Base-by-base conservation (phyloP, 2,113 vertebrate genomes). In the Theristicus caerulescens region DNA sequence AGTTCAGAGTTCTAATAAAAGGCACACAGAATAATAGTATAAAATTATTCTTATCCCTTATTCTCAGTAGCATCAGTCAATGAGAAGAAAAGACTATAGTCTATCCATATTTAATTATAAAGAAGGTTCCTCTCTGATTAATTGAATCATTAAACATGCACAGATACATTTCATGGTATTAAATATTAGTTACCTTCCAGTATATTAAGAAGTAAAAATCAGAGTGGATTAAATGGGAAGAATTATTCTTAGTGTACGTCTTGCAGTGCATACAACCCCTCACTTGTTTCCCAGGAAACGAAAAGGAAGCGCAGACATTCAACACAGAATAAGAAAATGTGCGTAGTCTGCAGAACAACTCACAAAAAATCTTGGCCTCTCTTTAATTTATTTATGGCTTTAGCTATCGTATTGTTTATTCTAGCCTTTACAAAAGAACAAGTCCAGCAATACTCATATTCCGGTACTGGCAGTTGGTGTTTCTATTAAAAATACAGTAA, bases 81-180 rank as follows among this genome's bases (percentile, higher is more conserved):
- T 81, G 62, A 90, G 84, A 91, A 94, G 92, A 97, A 98, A 96
- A 96, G 93, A 93, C 91, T 94, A 96, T 86, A 97, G 94, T 86
- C 89, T 97, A 97, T 95, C 97, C 96, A 97, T 96, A 97, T 98
- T 97, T 98, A 98, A 98, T 97, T 98, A 96, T 87, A 97, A 96
- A 96, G 96, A 97, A 97, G 96, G 93, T 97, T 96, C 96, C 95
- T 83, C 38, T 96, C 90, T 97, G 96, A 98, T 98, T 98, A 97
- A 98, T 97, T 95, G 97, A 94, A 95, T 95, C 96, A 97, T 98
- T 97, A 98, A 93, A 94, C 94, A 97, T 97, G 97, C 92, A 96
- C 97, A 97, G 97, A 94, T 97, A 93, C 96, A 98, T 97, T 98
- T 95, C 89, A 94, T 42, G 88, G 49, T 86, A 95, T 97, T 97